Percentiles rank a stretch among this genome's conserved stretches.
phyloP scores from a whole-genome alignment of 2,888 invertebrate species.

The Heliconius aoede region DNA sequence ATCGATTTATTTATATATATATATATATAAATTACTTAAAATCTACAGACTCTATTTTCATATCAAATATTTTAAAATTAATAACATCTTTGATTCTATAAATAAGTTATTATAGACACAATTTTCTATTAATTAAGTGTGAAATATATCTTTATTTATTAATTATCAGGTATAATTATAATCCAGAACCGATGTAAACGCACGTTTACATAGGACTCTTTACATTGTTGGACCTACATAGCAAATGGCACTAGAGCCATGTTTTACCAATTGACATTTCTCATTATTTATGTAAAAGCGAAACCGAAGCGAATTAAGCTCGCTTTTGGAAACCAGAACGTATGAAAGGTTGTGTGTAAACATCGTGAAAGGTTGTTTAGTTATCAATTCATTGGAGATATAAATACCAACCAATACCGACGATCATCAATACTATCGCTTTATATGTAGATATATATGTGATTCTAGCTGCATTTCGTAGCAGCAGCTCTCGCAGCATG shows the following conservation, averaged over 20 bases:
- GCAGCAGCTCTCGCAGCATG: no score
- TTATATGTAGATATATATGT: constrained; percentile 51
- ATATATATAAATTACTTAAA: not conserved
- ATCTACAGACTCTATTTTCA: not conserved
- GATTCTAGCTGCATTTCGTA: no score
- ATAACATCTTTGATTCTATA: no score
- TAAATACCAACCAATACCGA: constrained; percentile 67
- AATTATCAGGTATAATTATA: not conserved
- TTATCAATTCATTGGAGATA: constrained; percentile 76
- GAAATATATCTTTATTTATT: not conserved
- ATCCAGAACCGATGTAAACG: not conserved
- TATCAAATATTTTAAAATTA: no score
- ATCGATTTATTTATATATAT: no score
- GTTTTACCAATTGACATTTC: constrained; percentile 45
- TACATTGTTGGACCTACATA: constrained; percentile 36
- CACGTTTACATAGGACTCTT: not conserved
- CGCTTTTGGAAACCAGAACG: constrained; percentile 43
- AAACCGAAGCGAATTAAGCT: constrained; percentile 39
- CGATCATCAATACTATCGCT: constrained; percentile 61
- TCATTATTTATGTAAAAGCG: constrained; percentile 41
- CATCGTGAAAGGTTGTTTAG: constrained; percentile 80
- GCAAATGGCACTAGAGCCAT: constrained; percentile 35
- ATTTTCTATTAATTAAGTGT: not conserved
- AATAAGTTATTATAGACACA: no score
- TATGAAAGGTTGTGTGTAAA: constrained; percentile 53